Evolutionary conservation across 1,140 invertebrate genomes (phyloP), one percentile per base, ranked within the genome.

Genomic region (Scaptomyza pallida): DNA sequence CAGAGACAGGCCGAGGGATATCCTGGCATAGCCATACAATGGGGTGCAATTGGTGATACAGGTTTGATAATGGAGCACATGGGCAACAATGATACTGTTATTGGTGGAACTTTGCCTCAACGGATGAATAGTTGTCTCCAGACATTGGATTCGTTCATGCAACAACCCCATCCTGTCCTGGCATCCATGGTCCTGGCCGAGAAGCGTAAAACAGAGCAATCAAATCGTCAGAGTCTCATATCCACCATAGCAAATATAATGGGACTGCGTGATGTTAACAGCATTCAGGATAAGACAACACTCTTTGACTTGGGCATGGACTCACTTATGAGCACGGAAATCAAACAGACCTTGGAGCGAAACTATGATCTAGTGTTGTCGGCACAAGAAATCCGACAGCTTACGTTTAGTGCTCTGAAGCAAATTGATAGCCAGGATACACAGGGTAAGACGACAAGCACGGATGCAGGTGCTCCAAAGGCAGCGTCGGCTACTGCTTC

Each of bases 31-130:
- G 97, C 98, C 12, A 97, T 99, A 70, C 98, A 99, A 91, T 99
- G 98, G 98, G 98, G 98, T 75, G 97, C 98, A 16, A 97, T 99
- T 75, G 98, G 97, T 69, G 98, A 99, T 92, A 98, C 99, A 12
- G 98, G 98, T 45, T 93, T 99, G 8, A 94, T 99, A 57, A 91
- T 97, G 51, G 97, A 98, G 69, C 95, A 94, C 30, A 95, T 98
- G 94, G 96, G 96, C 23, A 94, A 93, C 64, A 97, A 98, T 88
- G 97, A 98, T 2, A 96, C 95, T 0, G 96, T 97, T 61, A 94
- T 99, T 52, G 97, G 97, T 33, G 98, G 98, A 50, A 98, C 98
- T 2, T 78, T 98, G 45, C 98, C 98, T 0, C 98, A 99, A 92
- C 93, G 97, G 45, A 98, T 99, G 92, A 89, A 92, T 2, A 98